phyloP scores from a whole-genome alignment of 2,113 vertebrate genomes.

The Leptodactylus fuscus region DNA sequence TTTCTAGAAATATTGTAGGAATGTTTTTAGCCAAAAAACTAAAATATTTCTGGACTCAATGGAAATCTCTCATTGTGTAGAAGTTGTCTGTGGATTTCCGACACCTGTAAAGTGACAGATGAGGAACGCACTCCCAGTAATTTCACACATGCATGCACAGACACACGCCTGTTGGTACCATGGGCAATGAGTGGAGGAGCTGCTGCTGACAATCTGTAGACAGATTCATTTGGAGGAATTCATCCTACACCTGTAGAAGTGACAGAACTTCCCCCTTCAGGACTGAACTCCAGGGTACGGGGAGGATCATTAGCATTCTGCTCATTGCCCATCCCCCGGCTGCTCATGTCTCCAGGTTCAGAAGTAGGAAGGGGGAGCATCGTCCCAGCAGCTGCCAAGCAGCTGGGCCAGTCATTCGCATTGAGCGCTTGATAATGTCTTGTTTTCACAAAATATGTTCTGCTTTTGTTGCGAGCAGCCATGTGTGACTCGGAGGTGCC shows the following conservation, averaged over 20 bases:
- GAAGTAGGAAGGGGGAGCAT: not conserved
- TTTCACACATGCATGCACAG: constrained; percentile 52
- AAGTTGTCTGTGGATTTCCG: not conserved
- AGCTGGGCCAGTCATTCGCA: constrained; percentile 43
- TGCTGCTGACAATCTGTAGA: constrained; percentile 53
- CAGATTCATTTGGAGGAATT: constrained; percentile 59
- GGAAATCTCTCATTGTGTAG: not conserved
- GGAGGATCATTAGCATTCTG: constrained; percentile 49
- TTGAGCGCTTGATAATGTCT: constrained; percentile 59
- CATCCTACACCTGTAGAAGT: constrained; percentile 35
- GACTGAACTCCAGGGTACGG: constrained; percentile 40
- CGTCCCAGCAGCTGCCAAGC: constrained; percentile 30
- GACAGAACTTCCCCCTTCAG: constrained; percentile 47
- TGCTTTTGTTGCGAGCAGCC: constrained; percentile 48
- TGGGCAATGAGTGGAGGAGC: constrained; percentile 28
- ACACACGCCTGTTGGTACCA: constrained; percentile 42
- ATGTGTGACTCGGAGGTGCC: constrained; percentile 58
- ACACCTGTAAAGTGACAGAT: constrained; percentile 47
- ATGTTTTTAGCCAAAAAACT: no score
- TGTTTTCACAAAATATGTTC: constrained; percentile 60
- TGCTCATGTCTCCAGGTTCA: constrained; percentile 23
- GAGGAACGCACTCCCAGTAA: constrained; percentile 30
- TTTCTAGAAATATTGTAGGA: no score
- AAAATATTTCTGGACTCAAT: not conserved
- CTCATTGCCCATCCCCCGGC: not conserved